These are phyloP conservation scores for Diuraphis noxia DNA, from an alignment of 1,140 invertebrate genomes.

Conservation along the genomic window DNA sequence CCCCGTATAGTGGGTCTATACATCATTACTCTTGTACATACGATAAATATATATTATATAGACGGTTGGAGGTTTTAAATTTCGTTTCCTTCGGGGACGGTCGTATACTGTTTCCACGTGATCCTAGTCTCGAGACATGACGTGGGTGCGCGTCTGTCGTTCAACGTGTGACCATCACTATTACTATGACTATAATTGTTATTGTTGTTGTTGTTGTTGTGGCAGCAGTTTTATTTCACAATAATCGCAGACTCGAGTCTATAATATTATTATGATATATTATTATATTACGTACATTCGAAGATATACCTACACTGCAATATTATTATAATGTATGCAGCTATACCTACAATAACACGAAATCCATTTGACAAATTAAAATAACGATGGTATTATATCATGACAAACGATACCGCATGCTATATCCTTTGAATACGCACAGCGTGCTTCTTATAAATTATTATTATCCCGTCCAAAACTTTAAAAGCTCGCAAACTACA, in stretches of 20 bases:
- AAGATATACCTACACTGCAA: not conserved
- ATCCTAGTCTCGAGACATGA: not conserved
- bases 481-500: not conserved
- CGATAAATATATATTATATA: not conserved
- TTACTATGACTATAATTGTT: not conserved
- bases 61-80: not conserved
- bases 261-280: not conserved
- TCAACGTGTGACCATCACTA: not conserved
- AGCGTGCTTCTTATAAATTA: not conserved
- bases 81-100: not conserved
- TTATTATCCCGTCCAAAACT: not conserved
- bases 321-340: not conserved
- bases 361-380: not conserved
- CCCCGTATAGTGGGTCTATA: not conserved
- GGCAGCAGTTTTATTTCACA: not conserved
- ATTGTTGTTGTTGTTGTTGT: too few species aligned
- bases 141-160: not conserved
- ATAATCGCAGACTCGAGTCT: not conserved
- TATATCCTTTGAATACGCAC: not conserved
- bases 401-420: not conserved
- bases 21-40: not conserved
- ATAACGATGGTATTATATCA: not conserved
- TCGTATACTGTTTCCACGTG: not conserved
- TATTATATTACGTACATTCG: too few species aligned
- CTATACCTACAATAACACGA: not conserved